Conservation (phyloP, 2,113 vertebrate species). For the Cisticola juncidis region DNA sequence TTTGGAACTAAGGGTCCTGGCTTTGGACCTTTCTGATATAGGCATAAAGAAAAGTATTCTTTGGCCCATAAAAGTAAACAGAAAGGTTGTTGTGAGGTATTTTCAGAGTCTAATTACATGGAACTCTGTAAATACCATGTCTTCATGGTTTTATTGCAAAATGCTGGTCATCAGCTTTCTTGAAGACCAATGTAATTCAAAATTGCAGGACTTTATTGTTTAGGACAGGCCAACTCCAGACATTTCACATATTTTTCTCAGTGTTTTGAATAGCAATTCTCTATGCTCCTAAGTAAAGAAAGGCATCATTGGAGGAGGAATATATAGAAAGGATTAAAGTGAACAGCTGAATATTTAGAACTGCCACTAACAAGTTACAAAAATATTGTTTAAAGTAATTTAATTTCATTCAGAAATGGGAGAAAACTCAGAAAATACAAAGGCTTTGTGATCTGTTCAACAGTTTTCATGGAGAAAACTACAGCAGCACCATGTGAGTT, state of each 20-base stretch:
- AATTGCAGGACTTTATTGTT: neutral
- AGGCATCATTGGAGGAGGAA: neutral
- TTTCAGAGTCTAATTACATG: neutral
- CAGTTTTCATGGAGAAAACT: neutral
- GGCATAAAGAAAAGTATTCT: rapidly evolving
- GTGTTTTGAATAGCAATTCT: neutral
- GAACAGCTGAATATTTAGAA: neutral
- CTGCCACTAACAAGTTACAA: neutral
- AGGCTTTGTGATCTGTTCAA: neutral
- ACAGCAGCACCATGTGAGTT: neutral
- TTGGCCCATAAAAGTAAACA: neutral
- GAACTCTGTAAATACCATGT: neutral
- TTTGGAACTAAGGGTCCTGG: neutral
- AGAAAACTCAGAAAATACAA: neutral
- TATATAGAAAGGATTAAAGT: neutral
- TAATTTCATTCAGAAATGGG: neutral
- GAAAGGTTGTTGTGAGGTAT: neutral
- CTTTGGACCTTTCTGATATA: neutral
- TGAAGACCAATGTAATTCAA: neutral
- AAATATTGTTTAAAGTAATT: neutral
- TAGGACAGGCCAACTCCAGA: neutral
- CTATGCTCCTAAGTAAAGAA: neutral
- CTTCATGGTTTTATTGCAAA: neutral
- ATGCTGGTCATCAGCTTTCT: neutral
- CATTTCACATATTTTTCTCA: neutral